Conservation (phyloP, 2,888 invertebrate species). For the Steinernema hermaphroditum region DNA sequence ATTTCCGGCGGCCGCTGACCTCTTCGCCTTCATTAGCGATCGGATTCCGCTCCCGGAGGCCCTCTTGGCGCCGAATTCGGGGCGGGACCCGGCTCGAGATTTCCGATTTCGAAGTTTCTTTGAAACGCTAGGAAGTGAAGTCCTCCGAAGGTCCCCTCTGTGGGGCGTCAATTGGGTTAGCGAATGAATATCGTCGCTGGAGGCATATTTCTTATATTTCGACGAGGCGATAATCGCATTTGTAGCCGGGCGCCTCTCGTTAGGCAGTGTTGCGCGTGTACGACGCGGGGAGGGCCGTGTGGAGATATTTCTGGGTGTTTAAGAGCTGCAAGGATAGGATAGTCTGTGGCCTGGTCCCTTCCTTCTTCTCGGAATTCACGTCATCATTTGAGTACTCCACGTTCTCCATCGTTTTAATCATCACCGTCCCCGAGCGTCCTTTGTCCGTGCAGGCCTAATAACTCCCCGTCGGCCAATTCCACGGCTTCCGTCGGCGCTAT, state of each 20-base stretch:
- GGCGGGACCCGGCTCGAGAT: slow-evolving; percentile 6
- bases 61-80: slow-evolving; percentile 6
- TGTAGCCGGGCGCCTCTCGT: slow-evolving; percentile 15
- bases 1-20: slow-evolving; percentile 20
- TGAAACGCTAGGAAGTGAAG: not conserved
- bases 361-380: too few species aligned
- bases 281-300: not conserved
- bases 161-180: slow-evolving; percentile 11
- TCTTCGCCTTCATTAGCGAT: slow-evolving; percentile 30
- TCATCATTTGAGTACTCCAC: too few species aligned
- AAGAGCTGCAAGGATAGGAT: not conserved
- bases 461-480: not conserved
- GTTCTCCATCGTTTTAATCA: too few species aligned
- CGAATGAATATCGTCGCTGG: slow-evolving; percentile 18
- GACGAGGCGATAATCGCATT: slow-evolving; percentile 14
- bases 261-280: slow-evolving; percentile 12
- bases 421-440: too few species aligned
- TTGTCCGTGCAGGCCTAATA: too few species aligned
- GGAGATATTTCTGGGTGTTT: not conserved
- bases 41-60: slow-evolving; percentile 17
- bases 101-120: not conserved
- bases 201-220: not conserved
- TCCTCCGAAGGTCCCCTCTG: slow-evolving; percentile 7
- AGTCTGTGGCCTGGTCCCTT: too few species aligned
- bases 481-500: not conserved